A percentile compares a stretch with the other conserved stretches of the same genome.
phyloP scores from a whole-genome alignment of 2,797 vertebrate genomes.

The Nyctibius grandis region DNA sequence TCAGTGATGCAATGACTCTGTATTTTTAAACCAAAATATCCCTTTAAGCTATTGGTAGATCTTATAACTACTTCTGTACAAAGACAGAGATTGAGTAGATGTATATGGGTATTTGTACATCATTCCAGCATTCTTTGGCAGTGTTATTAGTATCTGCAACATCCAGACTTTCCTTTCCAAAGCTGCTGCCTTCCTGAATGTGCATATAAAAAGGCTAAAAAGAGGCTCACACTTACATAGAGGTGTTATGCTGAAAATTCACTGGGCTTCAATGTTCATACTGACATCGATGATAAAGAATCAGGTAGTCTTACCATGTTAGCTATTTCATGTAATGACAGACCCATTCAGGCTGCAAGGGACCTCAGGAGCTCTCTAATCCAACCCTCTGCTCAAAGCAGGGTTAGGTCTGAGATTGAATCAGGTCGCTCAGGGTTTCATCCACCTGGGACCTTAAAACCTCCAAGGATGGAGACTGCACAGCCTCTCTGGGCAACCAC shows the following conservation, averaged over 20 bases:
- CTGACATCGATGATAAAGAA: background rate
- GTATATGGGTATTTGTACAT: background rate
- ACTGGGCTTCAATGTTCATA: background rate
- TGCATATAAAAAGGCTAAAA: background rate
- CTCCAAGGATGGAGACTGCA: background rate
- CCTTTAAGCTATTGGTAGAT: background rate
- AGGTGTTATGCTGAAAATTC: background rate
- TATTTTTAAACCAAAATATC: background rate
- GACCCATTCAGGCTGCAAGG: background rate
- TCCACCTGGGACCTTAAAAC: background rate
- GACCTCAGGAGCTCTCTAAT: background rate
- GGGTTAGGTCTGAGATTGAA: background rate
- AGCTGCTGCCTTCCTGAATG: background rate
- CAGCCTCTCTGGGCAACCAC: background rate
- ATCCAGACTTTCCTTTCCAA: constrained; percentile 1
- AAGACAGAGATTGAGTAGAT: background rate
- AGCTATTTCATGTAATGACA: background rate
- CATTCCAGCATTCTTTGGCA: background rate
- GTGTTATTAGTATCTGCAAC: background rate
- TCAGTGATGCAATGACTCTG: background rate
- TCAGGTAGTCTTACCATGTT: background rate
- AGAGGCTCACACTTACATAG: background rate
- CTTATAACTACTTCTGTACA: background rate
- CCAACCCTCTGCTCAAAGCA: background rate
- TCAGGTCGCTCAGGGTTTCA: background rate